Base-by-base conservation (phyloP, 2,888 invertebrate genomes). In the Druceiella hillmani region DNA sequence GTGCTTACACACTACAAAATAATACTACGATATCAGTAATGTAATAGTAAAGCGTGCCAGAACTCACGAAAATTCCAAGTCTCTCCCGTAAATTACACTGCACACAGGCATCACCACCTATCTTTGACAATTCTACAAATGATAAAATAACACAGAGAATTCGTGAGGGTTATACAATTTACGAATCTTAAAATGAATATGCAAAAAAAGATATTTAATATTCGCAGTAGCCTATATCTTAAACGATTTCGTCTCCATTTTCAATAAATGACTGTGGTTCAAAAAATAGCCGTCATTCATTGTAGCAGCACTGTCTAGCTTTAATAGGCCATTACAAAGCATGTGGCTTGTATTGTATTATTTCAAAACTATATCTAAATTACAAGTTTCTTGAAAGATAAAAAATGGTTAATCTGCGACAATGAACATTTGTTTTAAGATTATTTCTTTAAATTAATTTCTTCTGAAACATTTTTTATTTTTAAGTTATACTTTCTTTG, bases 231-330 rank as follows among this genome's bases (percentile, higher is more conserved):
- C 55, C 48, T 50, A 56, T 56, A 57, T 59, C 61, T 62, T 55
- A 61, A 58, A 62, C 63, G 61, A 62, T 57, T 57, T 59, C 58
- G 57, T 59, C 54, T 57, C 67, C 69, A 70, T 69, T 66, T 69
- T 64, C 65, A 64, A 69, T 66, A 69, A 68, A 67, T 68, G 69
- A 69, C 64, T 62, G 32, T n/a, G n/a, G n/a, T n/a, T n/a, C n/a
- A n/a, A n/a, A n/a, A n/a, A n/a, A n/a, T n/a, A n/a, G n/a, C n/a
- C n/a, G n/a, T n/a, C n/a, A n/a, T n/a, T n/a, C n/a, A n/a, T n/a
- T n/a, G n/a, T n/a, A n/a, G n/a, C n/a, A n/a, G n/a, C n/a, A n/a
- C n/a, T n/a, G n/a, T n/a, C n/a, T n/a, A n/a, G n/a, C n/a, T n/a
- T n/a, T n/a, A n/a, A n/a, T n/a, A n/a, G n/a, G n/a, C n/a, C n/a